A percentile compares a stretch with the other conserved stretches of the same genome.
Conservation (phyloP, 2,888 invertebrate species). For the Nudaria mundana region DNA sequence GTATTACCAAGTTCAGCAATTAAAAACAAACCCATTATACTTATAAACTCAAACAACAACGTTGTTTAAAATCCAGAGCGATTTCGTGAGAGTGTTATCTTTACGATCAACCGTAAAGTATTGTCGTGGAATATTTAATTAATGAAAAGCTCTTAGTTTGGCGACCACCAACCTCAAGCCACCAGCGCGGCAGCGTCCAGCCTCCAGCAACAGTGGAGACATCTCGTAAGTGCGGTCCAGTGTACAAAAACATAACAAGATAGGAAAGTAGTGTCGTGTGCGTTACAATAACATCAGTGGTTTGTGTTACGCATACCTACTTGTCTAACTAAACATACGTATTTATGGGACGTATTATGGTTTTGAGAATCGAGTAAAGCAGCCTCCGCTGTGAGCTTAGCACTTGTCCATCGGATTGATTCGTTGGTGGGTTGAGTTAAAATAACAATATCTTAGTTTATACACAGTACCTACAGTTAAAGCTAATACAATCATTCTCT, state of each 20-base stretch:
- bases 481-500: too few relatives aligned
- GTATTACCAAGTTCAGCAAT: too few relatives aligned
- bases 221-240: background rate
- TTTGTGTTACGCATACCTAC: constrained; percentile 3
- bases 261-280: constrained; percentile 9
- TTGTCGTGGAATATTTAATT: constrained; percentile 5
- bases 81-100: constrained; percentile 1
- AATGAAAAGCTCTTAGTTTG: background rate
- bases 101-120: constrained; percentile 1
- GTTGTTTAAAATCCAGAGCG: background rate
- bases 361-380: too few relatives aligned
- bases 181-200: background rate
- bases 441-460: too few relatives aligned
- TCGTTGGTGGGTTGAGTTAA: too few relatives aligned
- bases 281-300: constrained; percentile 9
- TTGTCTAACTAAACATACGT: constrained; percentile 4
- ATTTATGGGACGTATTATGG: too few relatives aligned
- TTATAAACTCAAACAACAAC: too few relatives aligned
- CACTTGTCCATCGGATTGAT: too few relatives aligned
- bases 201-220: too few relatives aligned
- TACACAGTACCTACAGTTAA: too few relatives aligned
- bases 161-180: background rate
- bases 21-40: too few relatives aligned
- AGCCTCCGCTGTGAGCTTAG: too few relatives aligned
- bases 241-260: background rate